Conservation (phyloP, 2,888 invertebrate species). For the Dendrolimus houi region DNA sequence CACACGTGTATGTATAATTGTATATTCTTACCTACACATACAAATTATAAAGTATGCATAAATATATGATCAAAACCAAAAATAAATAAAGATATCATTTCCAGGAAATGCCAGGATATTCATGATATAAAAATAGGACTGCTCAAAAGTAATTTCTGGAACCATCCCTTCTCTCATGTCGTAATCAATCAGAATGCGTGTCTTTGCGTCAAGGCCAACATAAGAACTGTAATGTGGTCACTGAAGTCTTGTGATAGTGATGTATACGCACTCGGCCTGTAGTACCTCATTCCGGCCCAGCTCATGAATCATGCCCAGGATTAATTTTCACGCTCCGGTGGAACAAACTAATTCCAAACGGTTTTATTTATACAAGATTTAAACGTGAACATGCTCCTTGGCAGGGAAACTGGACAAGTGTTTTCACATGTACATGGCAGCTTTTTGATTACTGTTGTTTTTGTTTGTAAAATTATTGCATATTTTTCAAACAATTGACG, state of each 20-base stretch:
- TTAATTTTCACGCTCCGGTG: conserved; percentile 31
- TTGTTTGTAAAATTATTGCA: no score
- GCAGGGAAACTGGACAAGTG: not conserved
- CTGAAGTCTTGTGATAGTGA: conserved; percentile 27
- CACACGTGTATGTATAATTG: no score
- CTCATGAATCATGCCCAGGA: conserved; percentile 32
- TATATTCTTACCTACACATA: no score
- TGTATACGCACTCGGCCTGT: conserved; percentile 25
- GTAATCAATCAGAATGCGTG: not conserved
- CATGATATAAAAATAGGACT: no score
- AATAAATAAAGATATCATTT: no score
- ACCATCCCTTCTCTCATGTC: not conserved
- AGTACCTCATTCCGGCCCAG: conserved; percentile 16
- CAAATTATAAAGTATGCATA: no score
- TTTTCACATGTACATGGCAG: not conserved
- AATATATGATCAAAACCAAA: no score
- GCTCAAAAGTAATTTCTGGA: no score
- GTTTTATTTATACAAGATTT: conserved; percentile 13
- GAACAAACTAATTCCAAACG: conserved; percentile 19
- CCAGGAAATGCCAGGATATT: no score
- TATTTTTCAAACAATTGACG: no score
- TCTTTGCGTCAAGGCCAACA: not conserved
- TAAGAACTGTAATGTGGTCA: conserved; percentile 14
- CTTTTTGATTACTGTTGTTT: not conserved
- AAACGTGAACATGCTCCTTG: conserved; percentile 3